phyloP scores from a whole-genome alignment of 2,797 vertebrate species.

The Phaenicophaeus curvirostris region DNA sequence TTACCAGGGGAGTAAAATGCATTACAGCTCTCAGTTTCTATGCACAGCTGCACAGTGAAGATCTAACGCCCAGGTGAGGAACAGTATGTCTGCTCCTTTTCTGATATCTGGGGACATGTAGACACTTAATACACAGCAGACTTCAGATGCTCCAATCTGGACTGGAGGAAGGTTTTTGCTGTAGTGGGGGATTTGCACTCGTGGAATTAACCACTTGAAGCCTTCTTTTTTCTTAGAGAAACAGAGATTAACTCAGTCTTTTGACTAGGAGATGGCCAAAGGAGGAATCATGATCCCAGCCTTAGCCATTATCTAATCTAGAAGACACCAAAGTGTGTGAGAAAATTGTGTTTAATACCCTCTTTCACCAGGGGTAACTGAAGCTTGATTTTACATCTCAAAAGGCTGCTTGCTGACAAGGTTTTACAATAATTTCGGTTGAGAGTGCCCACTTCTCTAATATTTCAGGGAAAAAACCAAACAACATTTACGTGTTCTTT shows the following conservation, averaged over 20 bases:
- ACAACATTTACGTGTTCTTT: not conserved
- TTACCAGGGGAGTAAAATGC: not conserved
- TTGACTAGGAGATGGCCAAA: not conserved
- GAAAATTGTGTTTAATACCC: not conserved
- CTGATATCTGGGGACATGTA: not conserved
- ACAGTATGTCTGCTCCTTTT: not conserved
- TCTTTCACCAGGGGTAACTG: not conserved
- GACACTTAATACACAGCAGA: slow-evolving; percentile 1
- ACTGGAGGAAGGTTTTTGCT: not conserved
- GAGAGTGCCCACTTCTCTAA: not conserved
- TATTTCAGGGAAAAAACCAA: not conserved
- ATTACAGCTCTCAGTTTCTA: not conserved
- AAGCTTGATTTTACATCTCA: not conserved
- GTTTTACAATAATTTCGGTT: not conserved
- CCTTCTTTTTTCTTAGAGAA: not conserved
- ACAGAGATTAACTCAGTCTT: not conserved
- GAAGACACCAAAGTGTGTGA: not conserved
- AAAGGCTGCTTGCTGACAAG: not conserved
- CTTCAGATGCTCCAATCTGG: not conserved
- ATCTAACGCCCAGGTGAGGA: not conserved
- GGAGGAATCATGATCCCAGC: not conserved
- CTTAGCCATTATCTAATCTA: not conserved
- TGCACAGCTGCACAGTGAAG: slow-evolving; percentile 6
- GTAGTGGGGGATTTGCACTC: not conserved
- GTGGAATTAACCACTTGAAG: not conserved